Conservation (phyloP, 2,888 invertebrate genomes). For the Pammene fasciana region DNA sequence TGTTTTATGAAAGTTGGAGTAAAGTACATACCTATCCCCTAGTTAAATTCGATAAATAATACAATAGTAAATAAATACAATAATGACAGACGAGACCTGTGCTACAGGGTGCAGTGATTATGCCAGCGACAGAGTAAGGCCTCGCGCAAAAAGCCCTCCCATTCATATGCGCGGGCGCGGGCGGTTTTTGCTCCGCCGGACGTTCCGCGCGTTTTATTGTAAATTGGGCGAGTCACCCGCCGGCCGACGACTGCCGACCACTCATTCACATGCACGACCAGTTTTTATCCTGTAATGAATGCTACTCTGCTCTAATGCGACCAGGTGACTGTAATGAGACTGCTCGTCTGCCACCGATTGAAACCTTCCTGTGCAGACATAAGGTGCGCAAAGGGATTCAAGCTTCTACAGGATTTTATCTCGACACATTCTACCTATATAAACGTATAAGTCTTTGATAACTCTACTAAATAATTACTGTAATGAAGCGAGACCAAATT, state of each 20-base stretch:
- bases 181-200: slow-evolving; percentile 76
- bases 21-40: too few relatives aligned
- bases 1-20: too few relatives aligned
- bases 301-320: slow-evolving; percentile 66
- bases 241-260: slow-evolving; percentile 47
- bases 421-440: slow-evolving; percentile 13
- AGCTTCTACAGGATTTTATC: slow-evolving; percentile 10
- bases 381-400: slow-evolving; percentile 20
- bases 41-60: too few relatives aligned
- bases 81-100: not conserved
- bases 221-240: slow-evolving; percentile 68
- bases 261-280: slow-evolving; percentile 80
- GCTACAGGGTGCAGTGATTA: slow-evolving; percentile 29
- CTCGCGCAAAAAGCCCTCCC: slow-evolving; percentile 69
- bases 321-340: slow-evolving; percentile 62
- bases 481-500: slow-evolving; percentile 29
- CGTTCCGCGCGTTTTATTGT: slow-evolving; percentile 81
- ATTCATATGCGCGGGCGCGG: slow-evolving; percentile 79
- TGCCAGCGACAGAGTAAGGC: slow-evolving; percentile 61
- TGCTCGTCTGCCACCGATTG: slow-evolving; percentile 49
- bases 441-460: slow-evolving; percentile 19
- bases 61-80: too few relatives aligned
- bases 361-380: slow-evolving; percentile 25
- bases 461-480: slow-evolving; percentile 30
- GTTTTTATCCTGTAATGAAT: slow-evolving; percentile 73